Base-by-base conservation (phyloP, 2,113 vertebrate species). In the Tachuris rubrigastra region DNA sequence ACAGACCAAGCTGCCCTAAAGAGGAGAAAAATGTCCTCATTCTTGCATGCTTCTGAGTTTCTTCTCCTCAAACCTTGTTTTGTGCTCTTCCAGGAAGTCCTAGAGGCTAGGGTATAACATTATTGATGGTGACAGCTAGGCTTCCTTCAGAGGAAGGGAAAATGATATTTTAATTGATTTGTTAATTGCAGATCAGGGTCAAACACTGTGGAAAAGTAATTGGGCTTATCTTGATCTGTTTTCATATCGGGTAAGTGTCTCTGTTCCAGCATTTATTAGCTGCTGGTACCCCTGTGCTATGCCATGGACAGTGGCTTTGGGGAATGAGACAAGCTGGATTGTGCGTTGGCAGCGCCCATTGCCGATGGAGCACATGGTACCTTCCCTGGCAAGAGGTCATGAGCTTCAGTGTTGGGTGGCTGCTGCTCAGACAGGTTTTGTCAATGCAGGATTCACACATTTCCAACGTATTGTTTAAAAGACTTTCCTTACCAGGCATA, bases 91-190 rank as follows among this genome's bases (percentile, higher is more conserved):
- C 66, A 27, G 22, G 14, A 60, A 73, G 49, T 79, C 53, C 16
- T 22, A 18, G 53, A 33, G 66, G 14, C 39, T 14, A 28, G 19
- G 9, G 14, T 62, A 50, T 6, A 35, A 8, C 9, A 3, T 47
- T 90, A 50, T 33, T 71, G 76, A 59, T 47, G 16, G 18, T 62
- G 53, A 37, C 37, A 49, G 23, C 27, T 58, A 68, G 28, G 9
- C 41, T 76, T 4, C 31, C 14, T 31, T 73, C 66, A 66, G 49
- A 56, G 65, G 49, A 82, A 69, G 11, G 8, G 25, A 73, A 87
- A 89, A 80, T 24, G 58, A 46, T 79, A 56, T 93, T 95, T 89
- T 60, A 91, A 82, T 82, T 79, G 84, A 87, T 85, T 72, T 66
- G 31, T 82, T 95, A 87, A 77, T 95, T 91, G 39, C 39, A 87